Conservation (phyloP, 2,113 vertebrate genomes). For the Sinocyclocheilus grahami region DNA sequence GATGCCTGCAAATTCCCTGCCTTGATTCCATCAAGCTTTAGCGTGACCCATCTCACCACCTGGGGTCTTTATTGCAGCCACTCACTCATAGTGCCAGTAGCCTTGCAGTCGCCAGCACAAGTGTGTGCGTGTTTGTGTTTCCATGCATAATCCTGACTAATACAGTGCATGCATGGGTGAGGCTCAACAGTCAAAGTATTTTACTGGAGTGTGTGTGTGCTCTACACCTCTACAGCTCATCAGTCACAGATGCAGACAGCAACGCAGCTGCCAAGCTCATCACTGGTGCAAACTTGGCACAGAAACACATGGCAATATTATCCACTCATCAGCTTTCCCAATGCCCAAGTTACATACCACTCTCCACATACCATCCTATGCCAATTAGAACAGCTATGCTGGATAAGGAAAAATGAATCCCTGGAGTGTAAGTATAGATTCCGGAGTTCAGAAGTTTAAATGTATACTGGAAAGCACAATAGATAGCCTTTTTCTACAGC, state of each 20-base stretch:
- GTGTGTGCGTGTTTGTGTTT: slow-evolving; percentile 40
- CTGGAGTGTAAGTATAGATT: not conserved
- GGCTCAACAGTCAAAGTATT: slow-evolving; percentile 24
- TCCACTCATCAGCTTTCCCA: slow-evolving; percentile 18
- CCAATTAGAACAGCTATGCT: slow-evolving; percentile 10
- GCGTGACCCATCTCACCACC: slow-evolving; percentile 71
- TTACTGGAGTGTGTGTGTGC: slow-evolving; percentile 11
- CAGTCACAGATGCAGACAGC: slow-evolving; percentile 27
- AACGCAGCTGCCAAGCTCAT: not conserved
- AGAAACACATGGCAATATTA: slow-evolving; percentile 8
- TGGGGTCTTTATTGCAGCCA: slow-evolving; percentile 69
- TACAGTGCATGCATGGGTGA: slow-evolving; percentile 17
- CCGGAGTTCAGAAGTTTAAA: not conserved
- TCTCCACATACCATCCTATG: not conserved
- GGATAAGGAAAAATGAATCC: not conserved
- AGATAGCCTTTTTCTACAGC: slow-evolving; percentile 10
- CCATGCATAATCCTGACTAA: slow-evolving; percentile 4
- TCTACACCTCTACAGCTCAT: slow-evolving; percentile 35
- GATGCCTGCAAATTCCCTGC: slow-evolving; percentile 74
- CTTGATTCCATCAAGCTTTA: slow-evolving; percentile 76
- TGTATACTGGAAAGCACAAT: not conserved
- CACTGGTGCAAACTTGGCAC: slow-evolving; percentile 29
- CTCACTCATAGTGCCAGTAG: slow-evolving; percentile 64
- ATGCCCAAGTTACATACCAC: not conserved
- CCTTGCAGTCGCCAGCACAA: slow-evolving; percentile 29